Percentiles rank a stretch among this genome's conserved stretches.
phyloP scores from a whole-genome alignment of 2,888 invertebrate genomes.

The Sphaeridia pumilis region DNA sequence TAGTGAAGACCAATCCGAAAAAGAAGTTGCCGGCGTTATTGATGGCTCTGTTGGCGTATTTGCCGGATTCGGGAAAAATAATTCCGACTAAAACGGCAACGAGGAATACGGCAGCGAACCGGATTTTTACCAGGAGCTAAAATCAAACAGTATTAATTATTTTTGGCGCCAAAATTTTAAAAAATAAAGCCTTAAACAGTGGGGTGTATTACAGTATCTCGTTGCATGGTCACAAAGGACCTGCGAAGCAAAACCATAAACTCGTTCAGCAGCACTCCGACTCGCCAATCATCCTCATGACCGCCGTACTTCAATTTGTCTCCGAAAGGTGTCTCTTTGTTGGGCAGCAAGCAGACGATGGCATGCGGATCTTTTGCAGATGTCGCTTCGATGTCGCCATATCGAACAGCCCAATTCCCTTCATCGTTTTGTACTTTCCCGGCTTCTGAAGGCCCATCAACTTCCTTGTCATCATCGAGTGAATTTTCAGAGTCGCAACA shows the following conservation, averaged over 20 bases:
- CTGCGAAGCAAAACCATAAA: conserved; percentile 78
- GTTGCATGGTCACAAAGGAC: conserved; percentile 65
- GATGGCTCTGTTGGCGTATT: conserved; percentile 84
- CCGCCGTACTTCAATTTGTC: background rate
- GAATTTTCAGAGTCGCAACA: conserved; percentile 14
- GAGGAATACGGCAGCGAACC: conserved; percentile 39
- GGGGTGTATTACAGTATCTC: conserved; percentile 64
- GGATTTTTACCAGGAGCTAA: conserved; percentile 2
- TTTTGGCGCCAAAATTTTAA: too few relatives aligned
- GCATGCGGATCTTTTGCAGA: conserved; percentile 18
- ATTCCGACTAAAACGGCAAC: conserved; percentile 86
- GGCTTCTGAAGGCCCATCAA: background rate
- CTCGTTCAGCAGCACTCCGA: conserved; percentile 51
- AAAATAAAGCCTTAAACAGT: too few relatives aligned
- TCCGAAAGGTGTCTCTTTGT: background rate
- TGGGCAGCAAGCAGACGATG: background rate
- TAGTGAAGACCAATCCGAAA: conserved; percentile 90
- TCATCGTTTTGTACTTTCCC: too few relatives aligned
- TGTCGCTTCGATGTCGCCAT: too few relatives aligned
- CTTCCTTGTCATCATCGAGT: background rate
- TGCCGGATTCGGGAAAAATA: conserved; percentile 76
- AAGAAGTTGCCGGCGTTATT: conserved; percentile 93
- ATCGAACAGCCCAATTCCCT: too few relatives aligned
- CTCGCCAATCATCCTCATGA: conserved; percentile 3
- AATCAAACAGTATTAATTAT: background rate